These are phyloP conservation scores for Grammomys surdaster DNA, from an alignment of 2,113 vertebrate genomes.

Conservation along the genomic window DNA sequence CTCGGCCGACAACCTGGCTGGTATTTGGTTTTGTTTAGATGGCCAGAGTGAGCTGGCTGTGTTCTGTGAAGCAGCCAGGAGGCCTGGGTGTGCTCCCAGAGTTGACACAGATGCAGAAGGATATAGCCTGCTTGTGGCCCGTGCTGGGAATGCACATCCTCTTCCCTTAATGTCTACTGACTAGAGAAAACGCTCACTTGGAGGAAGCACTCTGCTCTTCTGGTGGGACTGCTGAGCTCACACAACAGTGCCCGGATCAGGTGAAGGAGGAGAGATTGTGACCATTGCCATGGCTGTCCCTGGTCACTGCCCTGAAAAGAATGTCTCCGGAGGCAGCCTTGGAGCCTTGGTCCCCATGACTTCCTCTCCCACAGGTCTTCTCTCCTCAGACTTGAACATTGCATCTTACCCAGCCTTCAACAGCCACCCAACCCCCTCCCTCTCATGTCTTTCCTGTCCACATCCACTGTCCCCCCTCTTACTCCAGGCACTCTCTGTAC, in stretches of 20 bases:
- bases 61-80: background rate
- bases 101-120: background rate
- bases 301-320: background rate
- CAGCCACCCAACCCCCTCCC: background rate
- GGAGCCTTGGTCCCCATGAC: no score
- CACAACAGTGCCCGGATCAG: background rate
- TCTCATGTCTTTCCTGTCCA: background rate
- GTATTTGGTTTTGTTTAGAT: background rate
- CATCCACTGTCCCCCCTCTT: accelerated
- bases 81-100: background rate
- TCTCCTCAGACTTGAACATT: background rate
- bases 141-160: no score
- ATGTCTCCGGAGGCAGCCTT: background rate
- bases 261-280: background rate
- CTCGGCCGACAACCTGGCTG: background rate
- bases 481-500: background rate
- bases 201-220: background rate
- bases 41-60: background rate
- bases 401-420: no score
- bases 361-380: background rate
- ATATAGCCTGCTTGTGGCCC: background rate
- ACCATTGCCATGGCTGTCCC: no score
- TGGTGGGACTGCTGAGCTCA: background rate
- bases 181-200: no score
- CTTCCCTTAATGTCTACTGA: background rate